A percentile compares a stretch with the other conserved stretches of the same genome.
Evolutionary conservation across 2,113 vertebrate genomes (phyloP).

Genomic region (Antechinus flavipes): DNA sequence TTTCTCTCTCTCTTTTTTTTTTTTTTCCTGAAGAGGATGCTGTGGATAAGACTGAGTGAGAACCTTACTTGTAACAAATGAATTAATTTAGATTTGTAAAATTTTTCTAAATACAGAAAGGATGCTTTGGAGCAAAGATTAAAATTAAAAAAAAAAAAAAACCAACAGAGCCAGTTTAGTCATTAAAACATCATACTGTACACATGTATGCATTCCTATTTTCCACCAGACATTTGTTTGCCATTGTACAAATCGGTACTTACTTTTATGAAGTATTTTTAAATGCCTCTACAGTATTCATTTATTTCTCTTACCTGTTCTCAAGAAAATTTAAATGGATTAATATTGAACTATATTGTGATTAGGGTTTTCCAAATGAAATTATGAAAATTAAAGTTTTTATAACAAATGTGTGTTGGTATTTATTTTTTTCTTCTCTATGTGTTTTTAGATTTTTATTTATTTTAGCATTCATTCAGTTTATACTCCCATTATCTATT

Average conservation of each 20-base stretch:
- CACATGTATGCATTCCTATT: slow-evolving; percentile 13
- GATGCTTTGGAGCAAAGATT: background rate
- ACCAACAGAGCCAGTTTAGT: background rate
- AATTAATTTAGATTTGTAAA: slow-evolving; percentile 3
- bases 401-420: slow-evolving; percentile 21
- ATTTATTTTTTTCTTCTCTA: slow-evolving; percentile 11
- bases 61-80: background rate
- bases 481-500: background rate
- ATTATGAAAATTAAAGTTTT: slow-evolving; percentile 47
- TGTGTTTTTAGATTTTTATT: slow-evolving; percentile 21
- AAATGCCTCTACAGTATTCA: slow-evolving; percentile 19
- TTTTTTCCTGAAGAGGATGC: background rate
- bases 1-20: background rate
- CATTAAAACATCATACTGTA: background rate
- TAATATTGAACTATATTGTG: slow-evolving; percentile 29
- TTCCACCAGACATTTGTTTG: slow-evolving; percentile 45
- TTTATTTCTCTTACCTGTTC: slow-evolving; percentile 4
- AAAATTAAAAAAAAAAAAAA: background rate
- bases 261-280: slow-evolving; percentile 42
- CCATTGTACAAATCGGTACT: slow-evolving; percentile 16
- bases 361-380: slow-evolving; percentile 39
- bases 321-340: slow-evolving; percentile 1
- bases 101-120: background rate
- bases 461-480: slow-evolving; percentile 21
- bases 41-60: background rate